These are phyloP conservation scores for Siderastrea radians DNA, from an alignment of 92 coral and sea anemone genomes.

Conservation along the genomic window DNA sequence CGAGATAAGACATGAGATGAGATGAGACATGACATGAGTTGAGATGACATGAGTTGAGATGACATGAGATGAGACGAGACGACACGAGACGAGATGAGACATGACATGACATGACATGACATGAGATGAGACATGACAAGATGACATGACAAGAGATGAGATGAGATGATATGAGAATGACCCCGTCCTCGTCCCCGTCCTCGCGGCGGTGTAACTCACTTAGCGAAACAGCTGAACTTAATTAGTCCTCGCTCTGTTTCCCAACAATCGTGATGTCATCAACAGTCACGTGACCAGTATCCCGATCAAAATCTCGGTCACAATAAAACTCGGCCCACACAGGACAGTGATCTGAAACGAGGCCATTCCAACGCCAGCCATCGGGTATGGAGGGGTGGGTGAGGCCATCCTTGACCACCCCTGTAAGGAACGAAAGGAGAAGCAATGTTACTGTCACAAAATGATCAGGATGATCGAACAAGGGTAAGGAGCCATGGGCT, in stretches of 20 bases:
- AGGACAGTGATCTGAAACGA: slow-evolving; percentile 89
- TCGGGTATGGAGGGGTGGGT: slow-evolving; percentile 78
- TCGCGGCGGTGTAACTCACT: background rate
- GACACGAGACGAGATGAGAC: no score
- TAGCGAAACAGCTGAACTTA: background rate
- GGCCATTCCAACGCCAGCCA: slow-evolving; percentile 85
- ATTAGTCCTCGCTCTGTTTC: background rate
- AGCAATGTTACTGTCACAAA: background rate
- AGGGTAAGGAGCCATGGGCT: no score
- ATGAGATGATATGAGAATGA: no score
- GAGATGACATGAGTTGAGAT: no score
- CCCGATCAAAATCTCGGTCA: slow-evolving; percentile 80
- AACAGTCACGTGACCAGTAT: slow-evolving; percentile 69
- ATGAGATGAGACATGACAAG: no score
- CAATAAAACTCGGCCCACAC: slow-evolving; percentile 91
- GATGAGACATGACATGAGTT: no score
- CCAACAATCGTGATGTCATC: slow-evolving; percentile 64
- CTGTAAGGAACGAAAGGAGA: slow-evolving; percentile 27
- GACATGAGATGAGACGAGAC: no score
- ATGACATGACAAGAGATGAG: no score
- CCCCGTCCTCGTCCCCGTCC: no score
- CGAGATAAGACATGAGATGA: no score
- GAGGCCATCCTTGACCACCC: slow-evolving; percentile 78
- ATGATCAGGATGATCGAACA: no score
- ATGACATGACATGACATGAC: no score